Base-by-base conservation (phyloP, 2,888 invertebrate genomes). In the Noctua comes region DNA sequence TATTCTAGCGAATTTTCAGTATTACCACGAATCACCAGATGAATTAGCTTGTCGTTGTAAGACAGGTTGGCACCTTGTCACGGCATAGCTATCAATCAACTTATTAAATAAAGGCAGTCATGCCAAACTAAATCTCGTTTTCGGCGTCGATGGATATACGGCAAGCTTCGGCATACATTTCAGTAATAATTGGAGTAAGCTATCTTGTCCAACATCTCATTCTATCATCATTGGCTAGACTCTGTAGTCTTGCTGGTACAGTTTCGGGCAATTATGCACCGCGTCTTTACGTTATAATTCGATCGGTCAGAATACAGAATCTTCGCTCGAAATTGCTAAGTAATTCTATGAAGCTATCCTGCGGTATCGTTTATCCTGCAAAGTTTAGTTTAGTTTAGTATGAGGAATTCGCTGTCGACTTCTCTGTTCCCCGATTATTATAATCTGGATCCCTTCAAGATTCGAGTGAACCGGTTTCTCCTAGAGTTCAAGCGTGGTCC, bases 41-140 rank as follows among this genome's bases (percentile, higher is more conserved):
- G 79, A 72, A 78, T 82, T 72, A 72, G 57, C 68, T 78, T 68
- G 68, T 79, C 57, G 36, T 70, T 77, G 27, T 71, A 54, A 72
- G 72, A 69, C 36, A 18, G 27, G 46, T 70, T 83, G 83, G 85
- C 85, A 81, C 16, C 65, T 43, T 16, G 40, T 62, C 72, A 51
- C 54, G 36, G 51, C 73, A 82, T 74, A 57, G 54, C 69, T 27
- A 79, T 84, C 72, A 65, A 73, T 84, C 75, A 76, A 51, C 73
- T 82, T 73, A 85, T 77, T 75, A 84, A 75, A 68, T 43, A 40
- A 71, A 70, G 43, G 13, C 43, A 66, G 43, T 21, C 21, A 78
- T 86, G 66, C 83, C 77, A 84, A 86, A 68, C 64, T 48, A 31
- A 48, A 31, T 54, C 64, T 83, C 36, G 43, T 59, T 66, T 27